A percentile compares a stretch with the other conserved stretches of the same genome.
These are phyloP conservation scores for Hylyphantes graminicola DNA, from an alignment of 1,140 invertebrate species.

Conservation along the genomic window DNA sequence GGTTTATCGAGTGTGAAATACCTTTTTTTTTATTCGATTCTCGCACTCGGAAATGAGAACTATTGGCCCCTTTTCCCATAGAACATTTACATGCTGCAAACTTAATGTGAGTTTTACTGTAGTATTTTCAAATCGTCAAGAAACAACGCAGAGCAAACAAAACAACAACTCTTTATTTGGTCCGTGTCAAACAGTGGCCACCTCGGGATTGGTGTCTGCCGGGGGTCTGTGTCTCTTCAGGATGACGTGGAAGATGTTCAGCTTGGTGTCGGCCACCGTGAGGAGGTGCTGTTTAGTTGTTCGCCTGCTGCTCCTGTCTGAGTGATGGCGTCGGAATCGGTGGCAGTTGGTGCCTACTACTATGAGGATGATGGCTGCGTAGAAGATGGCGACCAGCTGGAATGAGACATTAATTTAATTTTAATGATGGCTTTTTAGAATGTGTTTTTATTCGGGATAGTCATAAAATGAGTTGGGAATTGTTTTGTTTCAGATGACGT, in stretches of 20 bases:
- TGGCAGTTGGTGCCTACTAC: conserved; percentile 66
- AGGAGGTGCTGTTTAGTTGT: conserved; percentile 30
- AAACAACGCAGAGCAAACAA: too few species aligned
- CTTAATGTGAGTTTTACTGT: too few species aligned
- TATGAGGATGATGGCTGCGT: conserved; percentile 66
- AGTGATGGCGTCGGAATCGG: conserved; percentile 46
- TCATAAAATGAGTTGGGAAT: too few species aligned
- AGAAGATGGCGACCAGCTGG: conserved; percentile 66
- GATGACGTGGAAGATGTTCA: conserved; percentile 48
- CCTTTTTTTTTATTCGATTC: too few species aligned
- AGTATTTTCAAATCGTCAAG: too few species aligned
- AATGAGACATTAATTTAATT: background rate
- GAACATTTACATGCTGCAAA: too few species aligned
- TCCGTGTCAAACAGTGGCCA: conserved; percentile 34
- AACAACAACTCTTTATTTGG: too few species aligned
- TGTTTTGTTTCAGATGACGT: too few species aligned
- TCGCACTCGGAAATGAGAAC: too few species aligned
- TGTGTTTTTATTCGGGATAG: background rate
- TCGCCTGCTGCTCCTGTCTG: background rate
- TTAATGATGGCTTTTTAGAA: background rate
- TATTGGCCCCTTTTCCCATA: too few species aligned
- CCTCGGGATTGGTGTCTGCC: background rate
- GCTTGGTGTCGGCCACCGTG: conserved; percentile 16
- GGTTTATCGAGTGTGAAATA: too few species aligned
- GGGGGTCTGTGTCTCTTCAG: conserved; percentile 37